Percentiles rank a stretch among this genome's conserved stretches.
Evolutionary conservation across 2,888 invertebrate genomes (phyloP).

Genomic region (Zaprionus obscuricornis): DNA sequence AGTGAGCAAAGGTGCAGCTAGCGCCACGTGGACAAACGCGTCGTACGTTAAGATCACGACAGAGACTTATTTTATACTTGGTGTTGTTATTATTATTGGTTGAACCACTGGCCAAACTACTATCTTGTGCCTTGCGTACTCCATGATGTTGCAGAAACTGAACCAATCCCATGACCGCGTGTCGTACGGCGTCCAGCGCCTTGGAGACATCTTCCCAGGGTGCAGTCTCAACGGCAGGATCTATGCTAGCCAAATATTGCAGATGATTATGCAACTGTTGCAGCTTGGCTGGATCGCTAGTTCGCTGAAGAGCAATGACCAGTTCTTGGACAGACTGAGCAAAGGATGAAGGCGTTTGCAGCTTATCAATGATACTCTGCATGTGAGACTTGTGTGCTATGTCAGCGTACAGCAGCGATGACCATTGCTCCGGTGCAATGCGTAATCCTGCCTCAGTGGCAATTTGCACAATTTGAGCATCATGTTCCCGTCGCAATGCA

Average conservation of each 20-base stretch:
- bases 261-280: slow-evolving; percentile 90
- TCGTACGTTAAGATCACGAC: slow-evolving; percentile 91
- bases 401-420: slow-evolving; percentile 97
- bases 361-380: slow-evolving; percentile 95
- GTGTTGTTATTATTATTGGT: slow-evolving; percentile 86
- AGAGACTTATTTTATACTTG: slow-evolving; percentile 96
- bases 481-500: slow-evolving; percentile 95
- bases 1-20: slow-evolving; percentile 96
- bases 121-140: slow-evolving; percentile 86
- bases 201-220: slow-evolving; percentile 87
- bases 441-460: slow-evolving; percentile 98
- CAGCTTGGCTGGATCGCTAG: slow-evolving; percentile 92
- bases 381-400: slow-evolving; percentile 98
- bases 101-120: slow-evolving; percentile 82
- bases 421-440: slow-evolving; percentile 99
- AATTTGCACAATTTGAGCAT: slow-evolving; percentile 99
- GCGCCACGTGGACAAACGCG: slow-evolving; percentile 93
- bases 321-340: slow-evolving; percentile 95
- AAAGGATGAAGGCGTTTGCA: slow-evolving; percentile 97
- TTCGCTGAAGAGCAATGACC: slow-evolving; percentile 94
- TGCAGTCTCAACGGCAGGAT: slow-evolving; percentile 90
- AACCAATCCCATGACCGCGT: slow-evolving; percentile 90
- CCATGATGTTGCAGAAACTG: slow-evolving; percentile 91
- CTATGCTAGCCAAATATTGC: slow-evolving; percentile 93
- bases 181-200: slow-evolving; percentile 88